A percentile compares a stretch with the other conserved stretches of the same genome.
Conservation (phyloP, 2,797 vertebrate species). For the Cossypha niveicapilla region DNA sequence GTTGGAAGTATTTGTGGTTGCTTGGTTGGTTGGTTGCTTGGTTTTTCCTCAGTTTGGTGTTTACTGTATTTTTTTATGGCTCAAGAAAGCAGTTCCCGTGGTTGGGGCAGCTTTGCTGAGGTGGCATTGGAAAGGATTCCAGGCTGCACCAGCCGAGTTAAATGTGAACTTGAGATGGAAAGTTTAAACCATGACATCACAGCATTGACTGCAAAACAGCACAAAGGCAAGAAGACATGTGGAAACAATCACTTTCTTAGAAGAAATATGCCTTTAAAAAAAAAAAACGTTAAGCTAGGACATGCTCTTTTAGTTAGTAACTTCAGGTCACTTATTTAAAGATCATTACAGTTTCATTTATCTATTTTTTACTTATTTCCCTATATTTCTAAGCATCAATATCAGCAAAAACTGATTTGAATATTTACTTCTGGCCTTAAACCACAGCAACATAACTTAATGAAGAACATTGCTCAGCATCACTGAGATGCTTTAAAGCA, state of each 20-base stretch:
- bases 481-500: neutral
- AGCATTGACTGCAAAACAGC: neutral
- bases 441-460: neutral
- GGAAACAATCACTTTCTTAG: slow-evolving; percentile 45
- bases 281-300: neutral
- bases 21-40: neutral
- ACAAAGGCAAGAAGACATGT: slow-evolving; percentile 12
- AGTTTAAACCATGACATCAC: slow-evolving; percentile 34
- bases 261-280: slow-evolving; percentile 18
- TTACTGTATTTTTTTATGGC: neutral
- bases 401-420: slow-evolving; percentile 20
- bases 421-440: slow-evolving; percentile 53
- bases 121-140: neutral
- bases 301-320: slow-evolving; percentile 50
- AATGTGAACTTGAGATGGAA: slow-evolving; percentile 18
- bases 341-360: slow-evolving; percentile 21
- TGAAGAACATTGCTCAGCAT: neutral
- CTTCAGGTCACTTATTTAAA: slow-evolving; percentile 53
- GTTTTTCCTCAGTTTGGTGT: neutral
- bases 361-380: slow-evolving; percentile 47
- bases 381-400: slow-evolving; percentile 14
- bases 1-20: neutral
- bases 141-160: neutral
- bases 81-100: neutral
- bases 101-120: neutral